A percentile compares a stretch with the other conserved stretches of the same genome.
Conservation (phyloP, 1,140 invertebrate species). For the Bemisia tabaci region DNA sequence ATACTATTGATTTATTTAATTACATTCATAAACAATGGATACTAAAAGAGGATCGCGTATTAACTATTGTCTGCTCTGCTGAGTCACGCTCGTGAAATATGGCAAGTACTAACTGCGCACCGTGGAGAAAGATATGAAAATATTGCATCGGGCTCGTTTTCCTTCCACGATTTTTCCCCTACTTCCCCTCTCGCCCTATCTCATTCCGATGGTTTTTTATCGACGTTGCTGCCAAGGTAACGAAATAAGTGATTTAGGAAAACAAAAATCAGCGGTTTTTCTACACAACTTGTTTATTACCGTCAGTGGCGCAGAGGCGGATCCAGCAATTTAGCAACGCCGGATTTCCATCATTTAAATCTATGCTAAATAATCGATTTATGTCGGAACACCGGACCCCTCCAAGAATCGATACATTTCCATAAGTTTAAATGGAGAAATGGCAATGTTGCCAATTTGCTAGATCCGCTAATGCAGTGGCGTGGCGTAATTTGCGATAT, state of each 20-base stretch:
- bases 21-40: not conserved
- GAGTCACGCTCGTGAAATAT: not conserved
- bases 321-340: not conserved
- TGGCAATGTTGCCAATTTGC: not conserved
- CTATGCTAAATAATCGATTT: not conserved
- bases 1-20: constrained; percentile 1
- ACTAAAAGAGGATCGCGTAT: not conserved
- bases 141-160: not conserved
- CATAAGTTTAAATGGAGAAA: not conserved
- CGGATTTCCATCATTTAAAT: not conserved
- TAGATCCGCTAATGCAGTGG: not conserved
- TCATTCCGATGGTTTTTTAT: too few relatives aligned
- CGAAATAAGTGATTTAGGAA: too few relatives aligned
- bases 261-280: too few relatives aligned
- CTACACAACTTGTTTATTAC: too few relatives aligned
- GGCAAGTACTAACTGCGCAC: not conserved
- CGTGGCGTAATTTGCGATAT: too few relatives aligned
- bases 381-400: not conserved
- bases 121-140: not conserved
- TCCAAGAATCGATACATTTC: not conserved
- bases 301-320: too few relatives aligned
- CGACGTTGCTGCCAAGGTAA: too few relatives aligned
- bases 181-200: not conserved
- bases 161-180: not conserved
- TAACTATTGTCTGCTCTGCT: not conserved